Conservation (phyloP, 2,797 vertebrate genomes). For the Oreochromis mossambicus region DNA sequence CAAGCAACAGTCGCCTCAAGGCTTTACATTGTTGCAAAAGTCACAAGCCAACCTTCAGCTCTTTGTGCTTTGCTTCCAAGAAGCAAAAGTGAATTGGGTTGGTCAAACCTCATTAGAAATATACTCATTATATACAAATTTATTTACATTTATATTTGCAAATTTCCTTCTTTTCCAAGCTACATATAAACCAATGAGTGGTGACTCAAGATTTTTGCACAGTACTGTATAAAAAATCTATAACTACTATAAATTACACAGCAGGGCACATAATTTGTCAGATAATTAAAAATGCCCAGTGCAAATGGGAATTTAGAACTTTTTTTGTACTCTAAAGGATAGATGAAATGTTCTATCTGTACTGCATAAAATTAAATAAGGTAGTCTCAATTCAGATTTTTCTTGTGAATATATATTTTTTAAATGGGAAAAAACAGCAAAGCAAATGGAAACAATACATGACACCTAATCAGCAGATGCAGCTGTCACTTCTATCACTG, state of each 20-base stretch:
- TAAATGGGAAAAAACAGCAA: background rate
- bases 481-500: background rate
- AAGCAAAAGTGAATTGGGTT: background rate
- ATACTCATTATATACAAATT: background rate
- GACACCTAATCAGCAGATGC: constrained; percentile 4
- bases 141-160: background rate
- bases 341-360: background rate
- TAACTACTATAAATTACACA: background rate
- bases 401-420: background rate
- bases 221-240: background rate
- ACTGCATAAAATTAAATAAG: background rate
- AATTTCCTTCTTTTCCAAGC: background rate
- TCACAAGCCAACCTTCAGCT: background rate
- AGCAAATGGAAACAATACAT: background rate
- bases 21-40: background rate
- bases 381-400: background rate
- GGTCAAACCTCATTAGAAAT: background rate
- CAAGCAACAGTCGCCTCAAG: background rate
- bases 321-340: background rate
- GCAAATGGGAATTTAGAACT: background rate
- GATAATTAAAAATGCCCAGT: background rate
- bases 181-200: background rate
- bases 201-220: background rate
- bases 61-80: background rate
- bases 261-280: background rate